Evolutionary conservation across 2,113 vertebrate genomes (phyloP), one percentile per base, ranked within the genome.

Genomic region (Lamprologus ornatipinnis): DNA sequence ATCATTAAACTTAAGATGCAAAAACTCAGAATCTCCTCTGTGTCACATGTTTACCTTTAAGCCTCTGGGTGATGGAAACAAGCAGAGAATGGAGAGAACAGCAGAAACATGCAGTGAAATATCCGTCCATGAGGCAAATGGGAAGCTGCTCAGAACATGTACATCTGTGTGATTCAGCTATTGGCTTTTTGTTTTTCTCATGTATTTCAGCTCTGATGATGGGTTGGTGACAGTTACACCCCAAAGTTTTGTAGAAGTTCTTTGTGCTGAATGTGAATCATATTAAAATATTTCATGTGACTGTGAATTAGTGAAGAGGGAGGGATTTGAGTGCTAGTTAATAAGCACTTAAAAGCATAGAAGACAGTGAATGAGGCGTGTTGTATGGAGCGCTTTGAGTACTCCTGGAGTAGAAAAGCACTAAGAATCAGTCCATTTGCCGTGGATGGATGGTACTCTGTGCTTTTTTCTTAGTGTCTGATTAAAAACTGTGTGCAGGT

Each of bases 251-350:
- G 37, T 23, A 70, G 37, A 47, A 47, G 21, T 15, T 9, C 40
- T 63, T 63, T 7, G 58, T 63, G 58, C 9, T 63, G 31, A 37
- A 73, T 45, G 15, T 11, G 8, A 73, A 45, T 15, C 14, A 17
- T 26, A 73, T 45, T 45, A 23, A 23, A 73, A 12, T 35, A 65
- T 65, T 65, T 65, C 31, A 65, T 65, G 31, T 65, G 60, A 65
- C 4, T 37, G 31, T 65, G 6, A 65, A 37, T 65, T 63, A 63
- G 58, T 7, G 58, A 63, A 35, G 58, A 63, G 58, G 58, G 31
- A 63, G 0, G 58, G 1, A 60, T 60, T 33, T 2, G 58, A 63
- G 28, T 33, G 0, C 5, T 63, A 0, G 58, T 63, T 63, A 63
- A 33, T 63, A 35, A 63, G 31, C 58, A 63, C 31, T 63, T n/a